Evolutionary conservation across 2,888 invertebrate species (phyloP).

Genomic region (Noctua pronuba): DNA sequence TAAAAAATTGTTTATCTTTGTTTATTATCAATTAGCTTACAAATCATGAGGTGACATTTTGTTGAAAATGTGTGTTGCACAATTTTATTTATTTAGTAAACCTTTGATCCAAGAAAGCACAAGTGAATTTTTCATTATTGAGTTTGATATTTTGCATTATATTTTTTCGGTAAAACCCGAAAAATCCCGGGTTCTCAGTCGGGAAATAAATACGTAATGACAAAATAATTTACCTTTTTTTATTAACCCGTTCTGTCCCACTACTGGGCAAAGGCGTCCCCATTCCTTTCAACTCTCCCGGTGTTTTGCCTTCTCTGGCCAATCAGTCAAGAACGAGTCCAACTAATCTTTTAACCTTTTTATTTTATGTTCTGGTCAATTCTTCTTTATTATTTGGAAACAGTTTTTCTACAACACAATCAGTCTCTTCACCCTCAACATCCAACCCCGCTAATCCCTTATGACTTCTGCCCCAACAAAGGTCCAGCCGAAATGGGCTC

Average conservation of each 20-base stretch:
- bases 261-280: no score
- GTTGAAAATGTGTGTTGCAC: not conserved
- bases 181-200: no score
- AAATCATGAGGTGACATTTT: not conserved
- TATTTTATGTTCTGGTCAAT: not conserved
- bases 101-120: not conserved
- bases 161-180: no score
- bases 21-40: not conserved
- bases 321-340: no score
- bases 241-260: no score
- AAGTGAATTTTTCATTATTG: not conserved
- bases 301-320: no score
- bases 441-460: constrained; percentile 24
- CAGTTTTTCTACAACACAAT: no score
- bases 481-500: constrained; percentile 82
- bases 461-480: constrained; percentile 66
- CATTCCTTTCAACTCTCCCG: no score
- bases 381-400: not conserved
- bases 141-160: not conserved
- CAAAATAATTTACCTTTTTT: not conserved
- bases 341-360: not conserved
- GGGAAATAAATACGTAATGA: not conserved
- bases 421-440: not conserved
- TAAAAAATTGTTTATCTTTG: not conserved
- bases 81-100: not conserved